Evolutionary conservation across 2,888 invertebrate genomes (phyloP).

Genomic region (Steromphala cineraria): DNA sequence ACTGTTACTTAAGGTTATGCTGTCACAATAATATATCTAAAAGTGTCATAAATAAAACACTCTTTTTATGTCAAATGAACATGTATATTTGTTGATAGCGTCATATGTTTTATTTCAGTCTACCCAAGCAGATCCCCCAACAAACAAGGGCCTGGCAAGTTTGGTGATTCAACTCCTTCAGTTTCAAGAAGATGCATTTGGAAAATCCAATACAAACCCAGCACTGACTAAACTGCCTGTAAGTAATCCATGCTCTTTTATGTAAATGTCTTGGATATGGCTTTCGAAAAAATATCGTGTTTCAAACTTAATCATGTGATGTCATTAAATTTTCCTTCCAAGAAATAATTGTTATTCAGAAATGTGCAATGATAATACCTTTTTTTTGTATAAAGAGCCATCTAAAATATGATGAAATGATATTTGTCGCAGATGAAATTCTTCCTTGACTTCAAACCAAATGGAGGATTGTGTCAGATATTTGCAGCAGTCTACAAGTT

Average conservation of each 20-base stretch:
- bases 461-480: slow-evolving; percentile 94
- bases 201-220: slow-evolving; percentile 93
- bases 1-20: too few species aligned
- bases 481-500: slow-evolving; percentile 95
- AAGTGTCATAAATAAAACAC: too few species aligned
- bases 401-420: not conserved
- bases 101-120: slow-evolving; percentile 79
- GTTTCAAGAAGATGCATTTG: slow-evolving; percentile 96
- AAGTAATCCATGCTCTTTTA: slow-evolving; percentile 73
- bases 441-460: slow-evolving; percentile 96
- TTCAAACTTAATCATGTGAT: too few species aligned
- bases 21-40: too few species aligned
- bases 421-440: slow-evolving; percentile 86
- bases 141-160: slow-evolving; percentile 91
- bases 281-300: not conserved
- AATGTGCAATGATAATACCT: not conserved
- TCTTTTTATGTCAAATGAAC: too few species aligned
- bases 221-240: slow-evolving; percentile 77
- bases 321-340: too few species aligned
- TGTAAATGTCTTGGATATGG: too few species aligned
- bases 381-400: not conserved
- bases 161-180: slow-evolving; percentile 92
- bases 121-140: slow-evolving; percentile 94
- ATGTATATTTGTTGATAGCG: too few species aligned
- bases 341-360: not conserved